Evolutionary conservation across 2,113 vertebrate species (phyloP), one percentile per base, ranked within the genome.

Genomic region (Butorides virescens): DNA sequence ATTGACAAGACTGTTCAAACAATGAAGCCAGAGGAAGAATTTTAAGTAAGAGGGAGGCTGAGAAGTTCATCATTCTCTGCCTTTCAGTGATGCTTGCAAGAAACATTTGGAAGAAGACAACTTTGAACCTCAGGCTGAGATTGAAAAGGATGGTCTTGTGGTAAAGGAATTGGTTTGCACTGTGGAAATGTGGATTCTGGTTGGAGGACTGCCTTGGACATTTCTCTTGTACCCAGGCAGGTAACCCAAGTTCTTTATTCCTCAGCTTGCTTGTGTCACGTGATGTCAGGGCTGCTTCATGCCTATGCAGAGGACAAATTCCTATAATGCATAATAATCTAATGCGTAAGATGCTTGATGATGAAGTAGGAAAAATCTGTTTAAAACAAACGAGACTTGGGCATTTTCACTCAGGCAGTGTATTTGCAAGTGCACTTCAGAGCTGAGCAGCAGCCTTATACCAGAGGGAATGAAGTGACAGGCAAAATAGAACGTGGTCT

Each of bases 401-500:
- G 39, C 62, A 18, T 90, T 95, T 94, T 74, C 47, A 29, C 46
- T 74, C 39, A 15, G 85, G 49, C 47, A 8, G 19, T 70, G 2
- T 55, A 25, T 93, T 89, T 95, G 55, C 1, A 10, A 92, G 59
- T 49, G 75, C 37, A 11, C 30, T 77, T 96, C 47, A 78, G 68
- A 89, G 83, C 88, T 75, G 79, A 96, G 88, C 46, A 52, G 50
- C 80, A 77, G 37, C 37, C 92, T 74, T 67, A 32, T 72, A 86
- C 79, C 83, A 68, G 88, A 84, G 95, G 82, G 86, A 85, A 50
- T 23, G 72, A 84, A 91, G 88, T 78, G 93, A 81, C 79, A 96
- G 95, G 58, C 91, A 53, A 77, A 95, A 94, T 5, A 87, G 53
- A 90, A 44, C 14, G 9, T 56, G 93, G 46, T 90, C 79, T 92